These are phyloP conservation scores for Aelia acuminata DNA, from an alignment of 2,888 invertebrate genomes.

Conservation along the genomic window DNA sequence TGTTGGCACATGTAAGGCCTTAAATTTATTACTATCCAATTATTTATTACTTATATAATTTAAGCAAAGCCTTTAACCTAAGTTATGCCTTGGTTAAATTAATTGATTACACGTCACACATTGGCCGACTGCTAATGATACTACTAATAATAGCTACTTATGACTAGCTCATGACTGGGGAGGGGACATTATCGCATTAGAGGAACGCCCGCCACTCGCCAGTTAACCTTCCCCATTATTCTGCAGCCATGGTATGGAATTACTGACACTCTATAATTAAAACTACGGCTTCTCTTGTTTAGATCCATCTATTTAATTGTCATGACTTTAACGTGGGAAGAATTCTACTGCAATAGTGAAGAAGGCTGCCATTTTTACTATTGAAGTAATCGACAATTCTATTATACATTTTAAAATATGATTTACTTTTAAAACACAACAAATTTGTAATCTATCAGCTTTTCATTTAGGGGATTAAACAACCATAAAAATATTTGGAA, in stretches of 20 bases:
- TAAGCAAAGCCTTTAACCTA: too few species aligned
- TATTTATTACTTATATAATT: too few species aligned
- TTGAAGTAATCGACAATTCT: background rate
- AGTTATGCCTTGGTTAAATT: background rate
- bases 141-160: background rate
- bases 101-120: background rate
- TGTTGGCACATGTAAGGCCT: too few species aligned
- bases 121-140: background rate
- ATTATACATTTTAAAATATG: too few species aligned
- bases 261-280: background rate
- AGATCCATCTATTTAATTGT: conserved; percentile 29
- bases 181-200: background rate
- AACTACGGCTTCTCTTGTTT: conserved; percentile 8
- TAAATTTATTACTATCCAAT: too few species aligned
- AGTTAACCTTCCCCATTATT: background rate
- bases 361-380: background rate
- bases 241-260: background rate
- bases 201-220: background rate
- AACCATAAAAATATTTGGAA: too few species aligned
- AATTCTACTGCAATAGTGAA: too few species aligned
- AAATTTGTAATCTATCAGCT: too few species aligned
- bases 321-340: background rate
- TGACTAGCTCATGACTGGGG: background rate
- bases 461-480: too few species aligned
- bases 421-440: too few species aligned